A percentile compares a stretch with the other conserved stretches of the same genome.
Evolutionary conservation across 1,140 invertebrate species (phyloP).

Genomic region (Panagrolaimus sp.): DNA sequence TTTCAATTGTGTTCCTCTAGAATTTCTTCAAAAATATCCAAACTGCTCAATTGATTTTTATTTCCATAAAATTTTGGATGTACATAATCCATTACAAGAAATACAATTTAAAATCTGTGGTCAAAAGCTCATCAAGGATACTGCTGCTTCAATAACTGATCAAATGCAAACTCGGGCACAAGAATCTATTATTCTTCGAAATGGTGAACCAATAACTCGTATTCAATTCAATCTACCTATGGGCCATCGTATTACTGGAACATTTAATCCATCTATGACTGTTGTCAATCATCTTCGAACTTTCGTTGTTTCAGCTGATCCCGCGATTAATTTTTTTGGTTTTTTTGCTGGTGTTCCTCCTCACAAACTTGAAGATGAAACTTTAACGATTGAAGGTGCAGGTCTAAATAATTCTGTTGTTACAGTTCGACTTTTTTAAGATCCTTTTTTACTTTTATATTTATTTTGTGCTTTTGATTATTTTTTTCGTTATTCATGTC

Average conservation of each 20-base stretch:
- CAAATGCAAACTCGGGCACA: conserved; percentile 7
- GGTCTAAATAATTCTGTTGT: conserved; percentile 1
- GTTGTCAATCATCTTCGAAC: conserved; percentile 2
- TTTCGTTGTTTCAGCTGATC: conserved; percentile 8
- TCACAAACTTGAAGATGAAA: not conserved
- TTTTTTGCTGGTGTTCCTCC: not conserved
- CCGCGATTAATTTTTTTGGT: not conserved
- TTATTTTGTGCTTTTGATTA: too few species aligned
- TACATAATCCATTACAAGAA: too few species aligned
- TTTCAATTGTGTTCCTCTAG: not conserved
- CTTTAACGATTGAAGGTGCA: not conserved
- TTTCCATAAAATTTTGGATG: not conserved
- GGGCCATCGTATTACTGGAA: conserved; percentile 12
- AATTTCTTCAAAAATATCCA: not conserved
- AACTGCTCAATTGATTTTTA: too few species aligned
- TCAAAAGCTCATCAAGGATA: not conserved
- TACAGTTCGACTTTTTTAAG: not conserved
- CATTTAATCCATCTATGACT: not conserved
- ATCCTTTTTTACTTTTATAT: too few species aligned
- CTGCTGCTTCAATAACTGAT: not conserved
- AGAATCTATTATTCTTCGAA: not conserved
- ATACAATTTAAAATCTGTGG: too few species aligned
- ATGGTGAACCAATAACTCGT: conserved; percentile 4
- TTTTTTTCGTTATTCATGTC: too few species aligned
- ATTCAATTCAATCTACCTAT: conserved; percentile 1